Conservation (phyloP, 2,113 vertebrate species). For the Mesitornis unicolor region DNA sequence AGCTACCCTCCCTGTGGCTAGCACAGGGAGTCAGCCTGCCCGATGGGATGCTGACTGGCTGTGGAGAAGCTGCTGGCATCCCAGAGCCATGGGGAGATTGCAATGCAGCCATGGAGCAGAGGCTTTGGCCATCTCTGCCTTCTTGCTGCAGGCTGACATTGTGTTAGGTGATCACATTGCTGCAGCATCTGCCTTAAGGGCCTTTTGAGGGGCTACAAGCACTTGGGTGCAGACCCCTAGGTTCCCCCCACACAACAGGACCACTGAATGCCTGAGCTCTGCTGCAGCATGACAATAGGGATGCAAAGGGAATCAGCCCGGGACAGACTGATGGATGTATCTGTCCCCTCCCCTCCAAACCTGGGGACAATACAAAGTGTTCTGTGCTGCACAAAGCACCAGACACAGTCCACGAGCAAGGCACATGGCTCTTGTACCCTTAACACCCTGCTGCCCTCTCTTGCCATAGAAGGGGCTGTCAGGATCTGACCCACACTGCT, state of each 20-base stretch:
- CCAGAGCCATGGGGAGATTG: neutral
- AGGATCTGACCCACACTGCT: neutral
- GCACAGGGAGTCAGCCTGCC: neutral
- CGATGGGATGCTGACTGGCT: accelerated
- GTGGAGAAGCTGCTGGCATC: neutral
- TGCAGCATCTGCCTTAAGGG: neutral
- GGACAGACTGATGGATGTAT: neutral
- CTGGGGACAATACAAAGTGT: accelerated
- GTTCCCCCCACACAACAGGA: neutral
- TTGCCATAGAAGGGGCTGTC: neutral
- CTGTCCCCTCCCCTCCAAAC: neutral
- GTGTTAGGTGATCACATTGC: neutral
- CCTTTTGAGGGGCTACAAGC: neutral
- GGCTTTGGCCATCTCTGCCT: neutral
- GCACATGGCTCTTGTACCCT: accelerated
- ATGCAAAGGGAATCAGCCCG: neutral
- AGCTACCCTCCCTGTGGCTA: neutral
- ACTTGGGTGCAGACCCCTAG: neutral
- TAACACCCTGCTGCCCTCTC: neutral
- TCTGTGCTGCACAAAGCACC: neutral
- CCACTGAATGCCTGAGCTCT: neutral
- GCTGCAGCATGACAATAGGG: accelerated
- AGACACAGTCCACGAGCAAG: neutral
- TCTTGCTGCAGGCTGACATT: accelerated
- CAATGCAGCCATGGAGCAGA: accelerated